Percentiles rank a stretch among this genome's conserved stretches.
These are phyloP conservation scores for Damaliscus lunatus DNA, from an alignment of 2,113 vertebrate genomes.

Conservation along the genomic window DNA sequence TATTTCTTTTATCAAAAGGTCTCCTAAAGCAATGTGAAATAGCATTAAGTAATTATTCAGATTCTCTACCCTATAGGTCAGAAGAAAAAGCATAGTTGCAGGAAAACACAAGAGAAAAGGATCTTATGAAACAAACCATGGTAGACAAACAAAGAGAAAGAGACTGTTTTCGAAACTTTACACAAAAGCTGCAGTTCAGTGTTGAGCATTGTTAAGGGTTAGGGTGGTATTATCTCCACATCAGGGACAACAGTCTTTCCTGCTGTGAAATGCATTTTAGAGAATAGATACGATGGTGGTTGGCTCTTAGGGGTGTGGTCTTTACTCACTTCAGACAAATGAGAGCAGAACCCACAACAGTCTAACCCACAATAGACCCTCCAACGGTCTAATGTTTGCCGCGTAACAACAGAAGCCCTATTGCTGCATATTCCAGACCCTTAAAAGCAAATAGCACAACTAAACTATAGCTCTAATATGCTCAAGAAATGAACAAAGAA, in stretches of 20 bases:
- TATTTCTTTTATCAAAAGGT: neutral
- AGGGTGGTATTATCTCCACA: neutral
- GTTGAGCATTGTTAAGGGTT: neutral
- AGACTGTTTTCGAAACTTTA: neutral
- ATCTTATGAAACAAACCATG: neutral
- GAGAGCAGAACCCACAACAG: neutral
- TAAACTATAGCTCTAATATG: neutral
- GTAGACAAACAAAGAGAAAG: neutral
- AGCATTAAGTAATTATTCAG: conserved; percentile 4
- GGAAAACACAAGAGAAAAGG: neutral
- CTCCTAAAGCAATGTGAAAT: neutral
- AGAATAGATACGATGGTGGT: neutral
- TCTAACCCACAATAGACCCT: neutral
- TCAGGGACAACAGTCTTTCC: neutral
- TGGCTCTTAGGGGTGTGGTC: neutral
- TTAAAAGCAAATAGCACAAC: neutral
- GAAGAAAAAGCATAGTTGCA: neutral
- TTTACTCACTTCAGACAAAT: neutral
- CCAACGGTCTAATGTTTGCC: neutral
- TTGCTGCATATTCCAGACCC: neutral
- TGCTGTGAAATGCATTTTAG: neutral
- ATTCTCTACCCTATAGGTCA: neutral
- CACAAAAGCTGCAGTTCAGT: neutral
- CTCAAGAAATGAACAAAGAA: neutral
- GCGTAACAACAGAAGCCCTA: neutral